Evolutionary conservation across 2,113 vertebrate genomes (phyloP), one percentile per base, ranked within the genome.

Genomic region (Mustela nigripes): DNA sequence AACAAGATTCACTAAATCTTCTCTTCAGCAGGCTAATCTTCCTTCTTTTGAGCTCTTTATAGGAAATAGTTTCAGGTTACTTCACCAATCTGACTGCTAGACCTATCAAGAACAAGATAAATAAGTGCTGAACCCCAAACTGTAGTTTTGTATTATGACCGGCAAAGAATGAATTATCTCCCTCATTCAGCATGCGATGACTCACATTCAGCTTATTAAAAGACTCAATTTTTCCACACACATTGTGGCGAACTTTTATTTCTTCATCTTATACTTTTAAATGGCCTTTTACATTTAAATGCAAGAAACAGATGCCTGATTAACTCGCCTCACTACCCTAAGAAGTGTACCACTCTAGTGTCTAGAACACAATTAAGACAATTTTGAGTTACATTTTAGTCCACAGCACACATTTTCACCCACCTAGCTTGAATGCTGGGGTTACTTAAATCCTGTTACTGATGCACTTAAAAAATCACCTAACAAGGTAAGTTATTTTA

Each of bases 351-450:
- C 31, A 33, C 16, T 73, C 31, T 36, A 71, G 6, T 11, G 19
- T 62, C 71, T 53, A 48, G 45, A 91, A 82, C 24, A 90, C 36
- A 45, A 62, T 73, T 60, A 96, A 84, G 50, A 91, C 45, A 73
- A 65, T 74, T 95, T 15, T 82, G 62, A 91, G 63, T 95, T 89
- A 95, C 71, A 81, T 26, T 96, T 81, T 65, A 82, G 36, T 62
- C 45, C 50, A 19, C 8, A 94, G 45, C 60, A 86, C 8, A 50
- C 9, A 67, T 16, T 88, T 50, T 93, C 50, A 81, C 22, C 24
- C 24, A 60, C 71, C 28, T 73, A 50, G 58, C 60, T 2, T 85
- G 69, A 63, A 93, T 69, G 36, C 36, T 71, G 53, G 18, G 28
- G 50, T 80, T 97, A 74, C 63, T 80, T 74, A 89, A 96, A 94